Evolutionary conservation across 2,888 invertebrate genomes (phyloP).

Genomic region (Sarcophaga rosellei): DNA sequence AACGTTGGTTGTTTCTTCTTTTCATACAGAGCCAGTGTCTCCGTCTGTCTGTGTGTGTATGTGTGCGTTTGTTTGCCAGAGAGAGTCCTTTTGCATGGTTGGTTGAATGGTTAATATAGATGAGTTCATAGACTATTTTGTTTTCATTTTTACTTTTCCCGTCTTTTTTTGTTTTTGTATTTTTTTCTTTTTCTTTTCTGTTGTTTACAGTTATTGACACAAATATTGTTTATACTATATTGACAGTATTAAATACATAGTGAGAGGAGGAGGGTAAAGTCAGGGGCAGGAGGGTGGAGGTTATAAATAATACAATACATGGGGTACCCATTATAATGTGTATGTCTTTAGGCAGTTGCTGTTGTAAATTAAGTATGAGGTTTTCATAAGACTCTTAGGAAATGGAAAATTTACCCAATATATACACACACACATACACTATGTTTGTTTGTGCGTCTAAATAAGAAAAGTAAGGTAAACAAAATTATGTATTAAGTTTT

Average conservation of each 20-base stretch:
- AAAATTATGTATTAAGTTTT: not conserved
- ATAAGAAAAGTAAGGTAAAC: not conserved
- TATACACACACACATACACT: not conserved
- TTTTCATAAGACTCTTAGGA: not conserved
- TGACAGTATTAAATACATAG: too few species aligned
- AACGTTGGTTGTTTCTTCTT: not conserved
- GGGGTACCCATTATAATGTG: too few species aligned
- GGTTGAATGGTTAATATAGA: not conserved
- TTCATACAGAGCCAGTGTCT: not conserved
- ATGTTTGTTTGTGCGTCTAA: not conserved
- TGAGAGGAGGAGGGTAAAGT: too few species aligned
- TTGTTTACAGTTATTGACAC: not conserved
- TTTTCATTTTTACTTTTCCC: not conserved
- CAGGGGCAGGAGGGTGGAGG: too few species aligned
- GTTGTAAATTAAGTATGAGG: not conserved
- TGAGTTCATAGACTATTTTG: not conserved
- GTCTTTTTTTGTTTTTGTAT: not conserved
- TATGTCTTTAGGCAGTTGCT: not conserved
- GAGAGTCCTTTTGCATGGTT: not conserved
- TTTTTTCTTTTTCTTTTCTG: not conserved
- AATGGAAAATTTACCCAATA: not conserved
- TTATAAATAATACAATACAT: too few species aligned
- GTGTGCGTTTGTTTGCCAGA: too few species aligned
- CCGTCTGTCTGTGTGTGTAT: not conserved
- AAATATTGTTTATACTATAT: not conserved